A percentile compares a stretch with the other conserved stretches of the same genome.
These are phyloP conservation scores for Apodemia hepburni DNA, from an alignment of 2,888 invertebrate genomes.

Conservation along the genomic window DNA sequence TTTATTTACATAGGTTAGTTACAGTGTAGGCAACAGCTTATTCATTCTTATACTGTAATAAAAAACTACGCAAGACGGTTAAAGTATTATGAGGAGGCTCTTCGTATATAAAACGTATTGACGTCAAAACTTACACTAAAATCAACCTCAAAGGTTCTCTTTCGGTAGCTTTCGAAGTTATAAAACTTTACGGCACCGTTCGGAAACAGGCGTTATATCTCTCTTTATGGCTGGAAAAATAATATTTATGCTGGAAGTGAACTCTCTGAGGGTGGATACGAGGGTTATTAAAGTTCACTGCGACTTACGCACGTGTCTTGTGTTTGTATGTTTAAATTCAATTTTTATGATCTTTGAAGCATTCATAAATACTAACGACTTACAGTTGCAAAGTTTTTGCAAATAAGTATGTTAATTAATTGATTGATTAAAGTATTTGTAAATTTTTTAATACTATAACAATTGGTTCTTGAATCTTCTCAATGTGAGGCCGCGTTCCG, in stretches of 20 bases:
- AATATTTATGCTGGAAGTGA: slow-evolving; percentile 2
- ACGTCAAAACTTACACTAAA: slow-evolving; percentile 1
- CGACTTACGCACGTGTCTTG: background rate
- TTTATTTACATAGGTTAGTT: no score
- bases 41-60: no score
- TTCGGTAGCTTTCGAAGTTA: background rate
- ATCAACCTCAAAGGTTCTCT: background rate
- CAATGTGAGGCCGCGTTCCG: no score
- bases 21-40: no score
- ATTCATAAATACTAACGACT: background rate
- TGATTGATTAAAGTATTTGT: no score
- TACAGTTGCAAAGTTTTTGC: no score
- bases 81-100: background rate
- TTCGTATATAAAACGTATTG: background rate
- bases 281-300: slow-evolving; percentile 5
- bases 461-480: no score
- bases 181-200: slow-evolving; percentile 8
- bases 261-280: background rate
- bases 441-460: no score
- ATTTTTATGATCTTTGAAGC: background rate
- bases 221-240: slow-evolving; percentile 9
- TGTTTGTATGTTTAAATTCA: background rate
- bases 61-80: background rate
- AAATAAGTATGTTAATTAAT: no score
- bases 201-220: slow-evolving; percentile 16